phyloP scores from a whole-genome alignment of 2,888 invertebrate genomes.

The Hetaerina titia region DNA sequence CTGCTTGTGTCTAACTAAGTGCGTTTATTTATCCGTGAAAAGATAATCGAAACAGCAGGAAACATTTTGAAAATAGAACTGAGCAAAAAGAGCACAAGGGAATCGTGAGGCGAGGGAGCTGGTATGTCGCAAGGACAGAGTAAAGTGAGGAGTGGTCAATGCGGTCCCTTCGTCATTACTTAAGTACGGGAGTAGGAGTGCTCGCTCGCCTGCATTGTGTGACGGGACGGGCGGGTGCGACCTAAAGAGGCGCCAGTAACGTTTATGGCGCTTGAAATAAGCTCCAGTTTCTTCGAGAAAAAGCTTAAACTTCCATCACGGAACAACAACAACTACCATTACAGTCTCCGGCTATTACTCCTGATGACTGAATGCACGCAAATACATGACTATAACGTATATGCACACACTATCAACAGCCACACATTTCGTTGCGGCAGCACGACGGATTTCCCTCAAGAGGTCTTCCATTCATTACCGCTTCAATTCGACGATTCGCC shows the following conservation, averaged over 20 bases:
- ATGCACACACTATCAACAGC: neutral
- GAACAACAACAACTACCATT: neutral
- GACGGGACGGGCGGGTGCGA: neutral
- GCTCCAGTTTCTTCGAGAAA: conserved; percentile 12
- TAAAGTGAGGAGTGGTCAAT: neutral
- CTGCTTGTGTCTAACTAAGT: too few relatives aligned
- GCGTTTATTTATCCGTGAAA: too few relatives aligned
- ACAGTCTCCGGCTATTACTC: neutral
- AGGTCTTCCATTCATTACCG: neutral
- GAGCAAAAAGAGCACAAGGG: neutral
- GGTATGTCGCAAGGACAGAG: neutral
- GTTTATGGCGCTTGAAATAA: neutral
- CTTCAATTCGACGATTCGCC: neutral
- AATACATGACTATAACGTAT: neutral
- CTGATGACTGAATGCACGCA: neutral
- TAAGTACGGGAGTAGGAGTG: neutral
- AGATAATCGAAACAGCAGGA: too few relatives aligned
- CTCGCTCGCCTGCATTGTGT: neutral
- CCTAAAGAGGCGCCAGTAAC: conserved; percentile 21
- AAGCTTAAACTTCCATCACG: neutral
- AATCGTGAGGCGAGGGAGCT: neutral
- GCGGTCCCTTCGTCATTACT: neutral
- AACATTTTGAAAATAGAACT: too few relatives aligned
- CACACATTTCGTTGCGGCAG: neutral
- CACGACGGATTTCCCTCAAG: neutral